Base-by-base conservation (phyloP, 2,797 vertebrate species). In the Erpetoichthys calabaricus region DNA sequence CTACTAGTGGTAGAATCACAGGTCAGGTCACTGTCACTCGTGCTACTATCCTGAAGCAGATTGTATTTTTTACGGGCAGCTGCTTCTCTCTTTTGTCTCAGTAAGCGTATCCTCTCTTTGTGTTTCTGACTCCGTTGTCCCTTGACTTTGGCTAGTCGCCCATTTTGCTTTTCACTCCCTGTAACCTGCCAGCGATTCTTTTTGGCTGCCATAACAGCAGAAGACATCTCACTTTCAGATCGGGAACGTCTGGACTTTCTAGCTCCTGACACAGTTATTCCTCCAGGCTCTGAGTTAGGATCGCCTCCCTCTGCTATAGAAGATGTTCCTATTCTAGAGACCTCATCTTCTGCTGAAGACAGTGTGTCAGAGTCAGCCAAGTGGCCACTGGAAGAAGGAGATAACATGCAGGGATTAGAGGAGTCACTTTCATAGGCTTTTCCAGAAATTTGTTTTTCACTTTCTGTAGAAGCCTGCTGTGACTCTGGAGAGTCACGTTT, bases 1-100 rank as follows among this genome's bases (percentile, higher is more conserved):
- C 84, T 86, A 58, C 81, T 86, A 0, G 78, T 82, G 72, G 81
- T 89, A 2, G 96, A 97, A 77, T 96, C 91, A 65, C 93, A 97
- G 2, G 96, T 98, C 75, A 97, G 89, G 84, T 99, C 94, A 62
- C 94, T 99, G 73, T 99, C 95, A 44, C 95, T 98, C 55, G 94
- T 98, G 80, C 94, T 99, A 86, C 94, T 98, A 87, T 98, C 91
- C 88, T 98, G 95, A 76, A 98, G 88, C 82, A 97, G 80, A 80
- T 92, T 96, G 56, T 97, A 97, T 64, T 98, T 98, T 79, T 95
- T 97, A 57, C 93, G 82, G 8, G 93, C 94, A 10, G 93, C 94
- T 0, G 93, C 95, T 67, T 99, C 96, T 47, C 96, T 80, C 60
- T 99, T 99, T 80, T 98, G 95, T 51, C 95, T 81, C 61, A 97